Evolutionary conservation across 2,797 vertebrate genomes (phyloP), one percentile per base, ranked within the genome.

Genomic region (Alosa sapidissima): DNA sequence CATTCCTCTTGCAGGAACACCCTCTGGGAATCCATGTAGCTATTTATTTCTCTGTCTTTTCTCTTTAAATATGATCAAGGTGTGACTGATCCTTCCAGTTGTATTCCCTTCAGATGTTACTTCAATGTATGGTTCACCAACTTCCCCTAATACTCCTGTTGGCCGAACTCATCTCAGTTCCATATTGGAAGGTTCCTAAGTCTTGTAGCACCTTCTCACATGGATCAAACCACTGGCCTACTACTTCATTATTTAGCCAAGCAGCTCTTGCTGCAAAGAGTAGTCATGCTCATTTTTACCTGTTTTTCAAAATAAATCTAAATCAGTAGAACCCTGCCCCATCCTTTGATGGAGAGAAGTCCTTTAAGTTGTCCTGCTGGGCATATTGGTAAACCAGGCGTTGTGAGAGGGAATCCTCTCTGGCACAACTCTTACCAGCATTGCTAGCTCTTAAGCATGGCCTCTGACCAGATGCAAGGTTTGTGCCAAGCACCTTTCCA

Each of bases 171-270:
- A 49, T 86, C 82, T 62, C 86, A 86, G 28, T 86, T 87, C 86
- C 88, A 89, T 62, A 88, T 86, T 33, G 81, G 83, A 52, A 13
- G 13, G 87, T 78, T 14, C 48, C 72, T 41, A 87, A 75, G 2
- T 9, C n/a, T 36, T 55, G 28, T 10, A 87, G 21, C 6, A 83
- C 41, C 13, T 28, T 55, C 52, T 86, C 8, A 5, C 83, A 86
- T 5, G 21, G 45, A 13, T 68, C 19, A 19, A 87, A 85, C 87
- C 83, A 88, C 55, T 65, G 72, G 1, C 49, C 65, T 14, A 86
- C 75, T 24, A 82, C 60, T 10, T 81, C 11, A 33, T 72, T 55
- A 21, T 81, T 87, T 87, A 48, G 2, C 6, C 6, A 16, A 28
- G 62, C 45, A 41, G 84, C 68, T 24, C 68, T 36, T n/a, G 54